Base-by-base conservation (phyloP, 2,797 vertebrate species). In the Gambusia yucatana region DNA sequence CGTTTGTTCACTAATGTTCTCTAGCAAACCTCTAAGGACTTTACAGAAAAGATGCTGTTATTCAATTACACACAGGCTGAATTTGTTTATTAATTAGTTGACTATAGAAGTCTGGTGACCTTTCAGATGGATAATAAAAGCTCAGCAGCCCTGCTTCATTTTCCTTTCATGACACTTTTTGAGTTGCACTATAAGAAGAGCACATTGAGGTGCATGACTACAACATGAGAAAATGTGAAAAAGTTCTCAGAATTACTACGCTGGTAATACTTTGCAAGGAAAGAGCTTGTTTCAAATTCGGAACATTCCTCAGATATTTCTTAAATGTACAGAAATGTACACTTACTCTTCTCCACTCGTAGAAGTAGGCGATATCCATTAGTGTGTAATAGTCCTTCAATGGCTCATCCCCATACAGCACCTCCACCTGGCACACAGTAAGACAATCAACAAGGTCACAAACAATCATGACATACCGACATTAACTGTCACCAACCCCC, bases 351-450 rank as follows among this genome's bases (percentile, higher is more conserved):
- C 98, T 96, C 97, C 98, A 99, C 77, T 98, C 98, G 59, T 99
- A 99, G 90, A 99, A 99, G 90, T 99, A 99, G 65, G 98, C 97
- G 0, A 99, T 99, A 80, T 99, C 98, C 98, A 99, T 98, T 92
- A 99, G 97, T 55, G 98, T 99, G 92, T 99, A 99, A 90, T 99
- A 99, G 84, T 99, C 98, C 95, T 99, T 98, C 90, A 99, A 88
- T 0, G 98, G 97, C 81, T 99, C 98, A 0, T 99, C 98, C 84
- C 98, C 98, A 0, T 99, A 99, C 81, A 99, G 94, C 43, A 99
- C 98, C 91, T 99, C 98, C 90, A 99, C 97, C 98, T 99, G 93
- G 0, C 80, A 82, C 57, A 78, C 44, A 67, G 25, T 17, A 63
- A 47, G 39, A 44, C 1, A 43, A 43, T 41, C 22, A 69, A 69